Evolutionary conservation across 2,113 vertebrate species (phyloP).

Genomic region (Tricholaema leucomelas): DNA sequence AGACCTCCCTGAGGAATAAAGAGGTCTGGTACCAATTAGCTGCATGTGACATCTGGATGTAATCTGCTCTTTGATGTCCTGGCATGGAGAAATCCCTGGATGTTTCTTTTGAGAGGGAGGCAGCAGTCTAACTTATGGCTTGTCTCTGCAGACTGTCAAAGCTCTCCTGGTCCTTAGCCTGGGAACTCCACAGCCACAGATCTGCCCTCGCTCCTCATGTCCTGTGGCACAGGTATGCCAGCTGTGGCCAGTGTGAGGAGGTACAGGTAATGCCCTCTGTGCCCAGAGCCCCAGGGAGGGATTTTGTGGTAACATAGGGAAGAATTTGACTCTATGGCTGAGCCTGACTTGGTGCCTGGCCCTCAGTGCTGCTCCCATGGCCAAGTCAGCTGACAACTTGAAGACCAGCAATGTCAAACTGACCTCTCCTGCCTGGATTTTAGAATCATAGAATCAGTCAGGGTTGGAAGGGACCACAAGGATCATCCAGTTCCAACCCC

Average conservation of each 20-base stretch:
- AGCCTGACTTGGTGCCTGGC: background rate
- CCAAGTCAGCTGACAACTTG: background rate
- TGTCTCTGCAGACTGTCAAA: background rate
- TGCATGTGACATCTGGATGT: background rate
- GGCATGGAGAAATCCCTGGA: background rate
- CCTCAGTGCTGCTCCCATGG: rapidly evolving
- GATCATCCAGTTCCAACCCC: too few relatives aligned
- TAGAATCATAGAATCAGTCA: too few relatives aligned
- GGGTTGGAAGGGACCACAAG: too few relatives aligned
- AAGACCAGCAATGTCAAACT: background rate
- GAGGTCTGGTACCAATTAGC: constrained; percentile 24
- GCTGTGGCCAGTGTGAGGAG: background rate
- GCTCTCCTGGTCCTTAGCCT: background rate
- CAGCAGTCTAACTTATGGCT: background rate
- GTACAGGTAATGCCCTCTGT: background rate
- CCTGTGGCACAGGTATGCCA: background rate
- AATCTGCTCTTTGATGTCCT: constrained; percentile 20
- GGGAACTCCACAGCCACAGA: background rate
- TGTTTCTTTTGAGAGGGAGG: background rate
- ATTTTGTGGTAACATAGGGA: background rate
- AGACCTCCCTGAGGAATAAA: background rate
- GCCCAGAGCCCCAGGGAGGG: background rate
- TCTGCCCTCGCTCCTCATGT: background rate
- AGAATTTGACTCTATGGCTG: background rate
- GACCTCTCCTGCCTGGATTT: background rate